These are phyloP conservation scores for Drepana arcuata DNA, from an alignment of 1,140 invertebrate genomes.

Conservation along the genomic window DNA sequence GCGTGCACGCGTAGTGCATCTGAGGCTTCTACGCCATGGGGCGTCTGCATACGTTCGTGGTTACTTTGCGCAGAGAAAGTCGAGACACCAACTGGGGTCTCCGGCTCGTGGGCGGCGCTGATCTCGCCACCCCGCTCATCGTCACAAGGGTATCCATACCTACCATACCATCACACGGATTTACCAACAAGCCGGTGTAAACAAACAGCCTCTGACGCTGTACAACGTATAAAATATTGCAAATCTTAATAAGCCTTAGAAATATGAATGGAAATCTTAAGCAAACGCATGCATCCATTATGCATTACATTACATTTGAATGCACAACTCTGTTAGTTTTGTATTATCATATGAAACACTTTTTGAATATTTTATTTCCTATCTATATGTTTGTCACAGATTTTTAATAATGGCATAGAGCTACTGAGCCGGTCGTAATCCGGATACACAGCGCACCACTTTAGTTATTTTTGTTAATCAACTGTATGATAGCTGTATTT, in stretches of 20 bases:
- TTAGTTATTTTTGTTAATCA: slow-evolving; percentile 12
- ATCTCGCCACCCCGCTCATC: slow-evolving; percentile 90
- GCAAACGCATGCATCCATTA: no score
- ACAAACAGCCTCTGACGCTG: slow-evolving; percentile 39
- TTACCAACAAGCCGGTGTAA: slow-evolving; percentile 40
- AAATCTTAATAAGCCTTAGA: no score
- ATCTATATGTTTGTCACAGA: no score
- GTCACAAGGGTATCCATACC: slow-evolving; percentile 87
- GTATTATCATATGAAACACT: no score
- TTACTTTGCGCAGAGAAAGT: slow-evolving; percentile 83
- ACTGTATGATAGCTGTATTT: slow-evolving; percentile 12
- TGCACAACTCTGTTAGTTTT: no score
- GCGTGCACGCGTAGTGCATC: slow-evolving; percentile 27
- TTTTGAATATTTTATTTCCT: no score
- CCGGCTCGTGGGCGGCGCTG: slow-evolving; percentile 90
- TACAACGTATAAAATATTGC: no score
- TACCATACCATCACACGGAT: slow-evolving; percentile 5
- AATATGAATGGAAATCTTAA: no score
- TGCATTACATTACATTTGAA: no score
- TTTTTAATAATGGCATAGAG: no score
- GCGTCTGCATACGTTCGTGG: slow-evolving; percentile 80
- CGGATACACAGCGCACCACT: slow-evolving; percentile 5
- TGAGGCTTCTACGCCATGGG: slow-evolving; percentile 49
- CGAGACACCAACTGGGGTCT: slow-evolving; percentile 90
- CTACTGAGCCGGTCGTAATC: no score